Percentiles rank a stretch among this genome's conserved stretches.
Evolutionary conservation across 2,113 vertebrate species (phyloP).

Genomic region (Xenopus laevis): DNA sequence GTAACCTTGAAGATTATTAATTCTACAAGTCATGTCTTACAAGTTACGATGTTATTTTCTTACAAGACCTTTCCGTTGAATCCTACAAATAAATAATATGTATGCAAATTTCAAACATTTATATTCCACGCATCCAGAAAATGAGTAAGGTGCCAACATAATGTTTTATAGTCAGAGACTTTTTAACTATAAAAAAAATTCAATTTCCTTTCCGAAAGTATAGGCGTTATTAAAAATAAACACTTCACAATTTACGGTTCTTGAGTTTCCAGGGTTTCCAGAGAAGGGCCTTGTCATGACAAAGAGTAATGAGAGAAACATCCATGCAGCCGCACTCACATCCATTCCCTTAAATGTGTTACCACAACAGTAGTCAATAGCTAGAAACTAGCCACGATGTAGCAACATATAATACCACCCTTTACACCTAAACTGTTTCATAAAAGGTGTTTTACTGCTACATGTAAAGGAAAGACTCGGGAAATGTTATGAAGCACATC

Average conservation of each 20-base stretch:
- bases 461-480: neutral
- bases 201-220: slow-evolving; percentile 45
- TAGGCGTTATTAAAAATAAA: slow-evolving; percentile 47
- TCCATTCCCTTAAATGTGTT: slow-evolving; percentile 21
- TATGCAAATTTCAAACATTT: slow-evolving; percentile 39
- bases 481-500: neutral
- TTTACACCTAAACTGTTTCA: slow-evolving; percentile 33
- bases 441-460: slow-evolving; percentile 21
- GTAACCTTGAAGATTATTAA: neutral
- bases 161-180: slow-evolving; percentile 41
- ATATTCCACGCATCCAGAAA: slow-evolving; percentile 29
- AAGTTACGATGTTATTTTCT: neutral
- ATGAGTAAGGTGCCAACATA: slow-evolving; percentile 38
- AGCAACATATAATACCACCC: slow-evolving; percentile 9
- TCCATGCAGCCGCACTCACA: slow-evolving; percentile 13
- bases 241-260: slow-evolving; percentile 43
- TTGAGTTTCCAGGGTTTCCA: slow-evolving; percentile 39
- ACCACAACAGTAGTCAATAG: slow-evolving; percentile 27
- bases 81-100: slow-evolving; percentile 18
- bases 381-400: neutral
- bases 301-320: slow-evolving; percentile 35
- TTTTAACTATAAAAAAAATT: slow-evolving; percentile 46
- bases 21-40: neutral
- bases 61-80: no score
- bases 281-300: slow-evolving; percentile 32